Evolutionary conservation across 1,140 invertebrate species (phyloP).

Genomic region (Drosophila orosa): DNA sequence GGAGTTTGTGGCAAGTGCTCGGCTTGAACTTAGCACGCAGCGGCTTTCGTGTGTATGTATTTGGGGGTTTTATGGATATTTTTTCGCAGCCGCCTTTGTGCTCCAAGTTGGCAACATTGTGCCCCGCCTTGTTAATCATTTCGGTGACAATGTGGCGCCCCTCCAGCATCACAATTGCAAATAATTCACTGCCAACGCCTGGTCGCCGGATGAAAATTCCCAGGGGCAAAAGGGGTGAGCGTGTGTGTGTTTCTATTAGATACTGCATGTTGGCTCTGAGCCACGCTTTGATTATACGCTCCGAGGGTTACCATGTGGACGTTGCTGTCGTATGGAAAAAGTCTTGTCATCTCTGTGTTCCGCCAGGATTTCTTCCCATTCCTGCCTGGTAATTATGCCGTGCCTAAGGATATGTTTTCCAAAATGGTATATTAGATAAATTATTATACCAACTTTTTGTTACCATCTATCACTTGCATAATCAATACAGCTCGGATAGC

Average conservation of each 20-base stretch:
- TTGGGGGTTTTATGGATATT: constrained; percentile 19
- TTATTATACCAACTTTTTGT: not conserved
- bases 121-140: constrained; percentile 65
- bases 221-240: not conserved
- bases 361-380: not conserved
- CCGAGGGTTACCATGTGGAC: not conserved
- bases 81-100: constrained; percentile 21
- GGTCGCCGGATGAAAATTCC: constrained; percentile 19
- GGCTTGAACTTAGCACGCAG: constrained; percentile 64
- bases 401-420: not conserved
- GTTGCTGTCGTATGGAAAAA: constrained; percentile 40
- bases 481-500: not conserved
- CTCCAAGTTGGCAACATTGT: constrained; percentile 34
- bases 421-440: not conserved
- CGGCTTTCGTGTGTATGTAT: constrained; percentile 28
- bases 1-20: constrained; percentile 58
- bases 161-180: constrained; percentile 31
- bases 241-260: constrained; percentile 22
- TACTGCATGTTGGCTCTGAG: constrained; percentile 13
- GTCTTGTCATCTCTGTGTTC: constrained; percentile 6
- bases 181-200: constrained; percentile 41
- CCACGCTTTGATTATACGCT: constrained; percentile 39
- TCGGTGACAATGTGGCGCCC: constrained; percentile 49
- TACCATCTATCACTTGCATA: not conserved
- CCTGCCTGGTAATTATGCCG: not conserved